These are phyloP conservation scores for Charaxes varanes DNA, from an alignment of 1,140 invertebrate species.

Conservation along the genomic window DNA sequence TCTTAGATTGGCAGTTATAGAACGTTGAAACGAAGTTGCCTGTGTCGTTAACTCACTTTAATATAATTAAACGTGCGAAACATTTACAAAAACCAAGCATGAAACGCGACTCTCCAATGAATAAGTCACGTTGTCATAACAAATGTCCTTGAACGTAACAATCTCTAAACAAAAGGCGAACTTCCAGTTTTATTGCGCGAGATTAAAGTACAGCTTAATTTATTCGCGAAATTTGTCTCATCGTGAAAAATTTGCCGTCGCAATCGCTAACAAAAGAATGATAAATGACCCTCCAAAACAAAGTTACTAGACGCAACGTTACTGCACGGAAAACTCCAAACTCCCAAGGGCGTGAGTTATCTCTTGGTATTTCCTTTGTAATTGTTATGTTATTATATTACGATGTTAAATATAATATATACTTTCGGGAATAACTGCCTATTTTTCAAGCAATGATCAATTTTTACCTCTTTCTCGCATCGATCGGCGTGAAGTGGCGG, in stretches of 20 bases:
- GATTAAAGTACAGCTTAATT: constrained; percentile 68
- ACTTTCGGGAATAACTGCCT: no score
- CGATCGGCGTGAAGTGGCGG: no score
- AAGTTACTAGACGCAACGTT: constrained; percentile 58
- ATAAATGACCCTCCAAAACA: constrained; percentile 66
- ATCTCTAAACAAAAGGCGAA: constrained; percentile 38
- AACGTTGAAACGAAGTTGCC: no score
- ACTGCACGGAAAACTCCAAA: constrained; percentile 63
- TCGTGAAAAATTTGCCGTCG: constrained; percentile 66
- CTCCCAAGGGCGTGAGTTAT: constrained; percentile 66
- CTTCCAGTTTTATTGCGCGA: constrained; percentile 57
- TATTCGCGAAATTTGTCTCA: constrained; percentile 72
- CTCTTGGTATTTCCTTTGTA: constrained; percentile 42
- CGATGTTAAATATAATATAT: no score
- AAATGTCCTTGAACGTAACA: constrained; percentile 39
- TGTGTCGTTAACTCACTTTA: no score
- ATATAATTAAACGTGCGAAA: no score
- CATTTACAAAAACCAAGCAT: no score
- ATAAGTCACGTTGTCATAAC: constrained; percentile 25
- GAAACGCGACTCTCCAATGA: no score
- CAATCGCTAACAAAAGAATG: constrained; percentile 70
- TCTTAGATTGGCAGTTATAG: no score
- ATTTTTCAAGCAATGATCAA: no score
- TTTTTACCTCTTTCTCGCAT: no score
- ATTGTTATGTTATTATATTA: no score